phyloP scores from a whole-genome alignment of 2,113 vertebrate species.

The Delphinus delphis region DNA sequence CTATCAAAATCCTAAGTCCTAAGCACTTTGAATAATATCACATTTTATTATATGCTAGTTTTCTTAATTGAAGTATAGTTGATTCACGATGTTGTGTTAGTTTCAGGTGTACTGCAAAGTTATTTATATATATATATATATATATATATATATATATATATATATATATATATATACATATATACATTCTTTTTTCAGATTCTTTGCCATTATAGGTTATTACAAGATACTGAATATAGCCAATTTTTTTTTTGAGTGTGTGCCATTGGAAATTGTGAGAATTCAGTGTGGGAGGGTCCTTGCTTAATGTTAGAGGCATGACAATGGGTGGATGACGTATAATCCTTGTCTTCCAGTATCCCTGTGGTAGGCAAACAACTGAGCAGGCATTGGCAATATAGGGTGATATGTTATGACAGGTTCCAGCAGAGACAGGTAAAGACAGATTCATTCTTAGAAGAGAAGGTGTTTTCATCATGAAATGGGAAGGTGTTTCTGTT shows the following conservation, averaged over 20 bases:
- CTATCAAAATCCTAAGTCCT: background rate
- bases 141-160: too few relatives aligned
- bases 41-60: background rate
- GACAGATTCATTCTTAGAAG: background rate
- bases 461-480: background rate
- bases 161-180: too few relatives aligned
- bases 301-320: background rate
- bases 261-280: background rate
- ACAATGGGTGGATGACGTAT: background rate
- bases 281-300: background rate
- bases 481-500: background rate
- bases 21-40: background rate
- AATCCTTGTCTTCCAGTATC: background rate
- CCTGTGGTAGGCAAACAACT: background rate
- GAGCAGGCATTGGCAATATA: background rate
- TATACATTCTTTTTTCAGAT: too few relatives aligned
- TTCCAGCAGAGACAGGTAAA: background rate
- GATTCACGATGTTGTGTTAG: background rate
- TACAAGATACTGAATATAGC: background rate
- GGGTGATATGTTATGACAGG: background rate
- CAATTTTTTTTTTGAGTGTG: background rate
- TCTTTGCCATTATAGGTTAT: background rate
- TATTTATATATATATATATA: too few relatives aligned
- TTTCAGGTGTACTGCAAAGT: too few relatives aligned
- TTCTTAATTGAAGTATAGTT: background rate